Evolutionary conservation across 2,888 invertebrate species (phyloP).

Genomic region (Troides helena): DNA sequence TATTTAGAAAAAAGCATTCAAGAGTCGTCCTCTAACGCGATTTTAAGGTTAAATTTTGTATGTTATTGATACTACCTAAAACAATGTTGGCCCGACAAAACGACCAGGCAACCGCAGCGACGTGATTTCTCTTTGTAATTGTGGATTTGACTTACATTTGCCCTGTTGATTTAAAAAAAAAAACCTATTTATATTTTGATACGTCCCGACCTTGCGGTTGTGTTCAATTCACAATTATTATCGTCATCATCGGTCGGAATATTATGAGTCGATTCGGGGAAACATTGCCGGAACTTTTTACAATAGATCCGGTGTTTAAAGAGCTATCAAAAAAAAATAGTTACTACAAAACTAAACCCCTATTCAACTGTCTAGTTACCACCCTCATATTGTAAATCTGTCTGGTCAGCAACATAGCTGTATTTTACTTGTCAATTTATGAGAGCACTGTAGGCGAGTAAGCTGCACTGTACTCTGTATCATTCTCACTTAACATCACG

Average conservation of each 20-base stretch:
- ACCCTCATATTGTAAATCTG: too few species aligned
- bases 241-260: neutral
- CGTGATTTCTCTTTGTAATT: slow-evolving; percentile 49
- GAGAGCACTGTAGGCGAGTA: too few species aligned
- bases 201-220: slow-evolving; percentile 16
- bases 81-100: slow-evolving; percentile 52
- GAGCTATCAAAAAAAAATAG: too few species aligned
- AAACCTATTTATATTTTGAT: slow-evolving; percentile 18
- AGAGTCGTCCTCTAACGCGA: slow-evolving; percentile 52
- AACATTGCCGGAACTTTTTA: too few species aligned
- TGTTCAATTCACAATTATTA: slow-evolving; percentile 8
- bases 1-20: slow-evolving; percentile 51
- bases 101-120: slow-evolving; percentile 36
- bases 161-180: slow-evolving; percentile 40
- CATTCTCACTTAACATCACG: too few species aligned
- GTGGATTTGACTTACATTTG: slow-evolving; percentile 53
- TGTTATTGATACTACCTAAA: slow-evolving; percentile 43
- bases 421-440: too few species aligned
- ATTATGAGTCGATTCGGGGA: too few species aligned
- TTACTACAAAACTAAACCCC: too few species aligned
- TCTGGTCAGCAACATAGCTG: too few species aligned
- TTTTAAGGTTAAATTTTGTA: slow-evolving; percentile 51
- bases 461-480: too few species aligned
- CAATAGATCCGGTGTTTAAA: too few species aligned
- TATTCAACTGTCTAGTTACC: too few species aligned